These are phyloP conservation scores for Agriopis leucophaearia DNA, from an alignment of 2,888 invertebrate species.

Conservation along the genomic window DNA sequence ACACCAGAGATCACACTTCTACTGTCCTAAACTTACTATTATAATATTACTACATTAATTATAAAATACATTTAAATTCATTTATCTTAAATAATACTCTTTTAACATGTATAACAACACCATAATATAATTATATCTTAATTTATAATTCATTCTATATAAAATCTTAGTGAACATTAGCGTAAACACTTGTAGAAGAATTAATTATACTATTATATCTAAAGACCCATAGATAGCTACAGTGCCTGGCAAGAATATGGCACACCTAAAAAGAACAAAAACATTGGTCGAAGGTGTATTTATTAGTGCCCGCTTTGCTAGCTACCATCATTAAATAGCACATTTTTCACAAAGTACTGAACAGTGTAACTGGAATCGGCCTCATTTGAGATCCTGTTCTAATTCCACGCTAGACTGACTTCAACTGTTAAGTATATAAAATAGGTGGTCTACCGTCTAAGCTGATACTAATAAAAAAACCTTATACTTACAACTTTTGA, in stretches of 20 bases:
- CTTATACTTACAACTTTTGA: too few relatives aligned
- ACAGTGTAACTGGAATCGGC: too few relatives aligned
- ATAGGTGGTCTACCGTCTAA: too few relatives aligned
- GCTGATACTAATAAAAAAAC: too few relatives aligned
- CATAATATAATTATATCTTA: constrained; percentile 34
- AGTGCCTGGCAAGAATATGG: constrained; percentile 17
- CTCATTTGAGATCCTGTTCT: too few relatives aligned
- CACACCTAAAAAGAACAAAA: background rate
- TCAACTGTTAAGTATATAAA: too few relatives aligned
- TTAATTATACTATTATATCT: constrained; percentile 26
- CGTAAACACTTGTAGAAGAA: constrained; percentile 17
- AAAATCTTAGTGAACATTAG: constrained; percentile 34
- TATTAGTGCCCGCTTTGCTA: too few relatives aligned
- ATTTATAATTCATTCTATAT: constrained; percentile 28
- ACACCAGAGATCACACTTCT: constrained; percentile 54
- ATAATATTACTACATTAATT: constrained; percentile 19
- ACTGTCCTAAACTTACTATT: constrained; percentile 37
- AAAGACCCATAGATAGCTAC: constrained; percentile 34
- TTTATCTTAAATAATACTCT: constrained; percentile 44
- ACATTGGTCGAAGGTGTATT: too few relatives aligned
- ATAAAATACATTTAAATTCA: constrained; percentile 25
- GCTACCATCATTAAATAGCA: too few relatives aligned
- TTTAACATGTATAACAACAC: constrained; percentile 39
- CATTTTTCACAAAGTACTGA: too few relatives aligned
- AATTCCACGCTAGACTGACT: too few relatives aligned